Conservation (phyloP, 2,797 vertebrate species). For the Pipistrellus pipistrellus region DNA sequence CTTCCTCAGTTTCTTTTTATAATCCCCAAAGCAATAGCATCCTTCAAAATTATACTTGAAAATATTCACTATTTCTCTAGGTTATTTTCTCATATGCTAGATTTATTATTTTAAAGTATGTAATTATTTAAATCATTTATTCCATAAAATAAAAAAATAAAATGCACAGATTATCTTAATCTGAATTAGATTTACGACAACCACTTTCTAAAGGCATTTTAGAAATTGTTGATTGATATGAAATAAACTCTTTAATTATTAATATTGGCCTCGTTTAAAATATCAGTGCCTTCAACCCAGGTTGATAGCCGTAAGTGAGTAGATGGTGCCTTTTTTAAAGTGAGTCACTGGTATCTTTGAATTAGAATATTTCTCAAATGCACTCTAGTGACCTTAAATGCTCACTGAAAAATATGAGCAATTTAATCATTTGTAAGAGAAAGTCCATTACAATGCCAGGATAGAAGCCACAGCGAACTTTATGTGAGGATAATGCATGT, state of each 20-base stretch:
- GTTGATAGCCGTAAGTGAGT: constrained; percentile 16
- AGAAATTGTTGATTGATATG: constrained; percentile 31
- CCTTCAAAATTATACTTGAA: constrained; percentile 4
- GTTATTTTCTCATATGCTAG: not conserved
- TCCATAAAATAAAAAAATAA: not conserved
- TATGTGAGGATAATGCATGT: constrained; percentile 79
- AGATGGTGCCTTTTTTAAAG: constrained; percentile 29
- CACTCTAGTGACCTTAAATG: constrained; percentile 74
- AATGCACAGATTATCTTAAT: not conserved
- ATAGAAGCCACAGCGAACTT: constrained; percentile 78
- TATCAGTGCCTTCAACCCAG: constrained; percentile 6
- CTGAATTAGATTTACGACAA: not conserved
- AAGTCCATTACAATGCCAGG: constrained; percentile 75
- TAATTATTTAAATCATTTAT: not conserved
- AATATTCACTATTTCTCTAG: not conserved
- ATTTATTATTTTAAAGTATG: not conserved
- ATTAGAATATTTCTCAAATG: constrained; percentile 76
- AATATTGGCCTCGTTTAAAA: constrained; percentile 30
- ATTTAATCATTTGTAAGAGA: constrained; percentile 83
- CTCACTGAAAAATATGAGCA: constrained; percentile 76
- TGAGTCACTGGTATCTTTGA: constrained; percentile 73
- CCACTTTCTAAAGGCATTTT: not conserved
- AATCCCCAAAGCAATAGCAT: not conserved
- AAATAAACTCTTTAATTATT: constrained; percentile 64
- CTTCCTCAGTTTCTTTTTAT: not conserved